phyloP scores from a whole-genome alignment of 2,888 invertebrate genomes.

The Dasypogon diadema region DNA sequence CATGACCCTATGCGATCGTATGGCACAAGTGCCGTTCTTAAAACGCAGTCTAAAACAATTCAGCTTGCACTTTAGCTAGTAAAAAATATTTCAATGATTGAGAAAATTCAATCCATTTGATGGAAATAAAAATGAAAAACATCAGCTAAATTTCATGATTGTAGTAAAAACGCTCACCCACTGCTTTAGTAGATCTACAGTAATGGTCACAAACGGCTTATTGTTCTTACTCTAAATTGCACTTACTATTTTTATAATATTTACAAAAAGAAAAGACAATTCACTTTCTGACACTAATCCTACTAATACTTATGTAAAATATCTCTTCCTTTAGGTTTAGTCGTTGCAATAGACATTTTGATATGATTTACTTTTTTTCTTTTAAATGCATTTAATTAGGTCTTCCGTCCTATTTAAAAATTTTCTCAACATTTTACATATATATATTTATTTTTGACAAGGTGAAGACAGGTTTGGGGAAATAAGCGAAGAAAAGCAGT shows the following conservation, averaged over 20 bases:
- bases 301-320: conserved; percentile 49
- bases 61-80: neutral
- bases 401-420: conserved; percentile 13
- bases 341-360: conserved; percentile 60
- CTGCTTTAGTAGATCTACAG: neutral
- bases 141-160: conserved; percentile 1
- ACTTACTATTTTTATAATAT: conserved; percentile 41
- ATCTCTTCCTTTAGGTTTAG: conserved; percentile 50
- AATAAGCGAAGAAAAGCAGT: neutral
- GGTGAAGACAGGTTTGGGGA: neutral
- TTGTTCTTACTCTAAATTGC: conserved; percentile 49
- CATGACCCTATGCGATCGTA: neutral
- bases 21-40: neutral
- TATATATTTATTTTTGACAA: too few relatives aligned
- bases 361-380: conserved; percentile 58
- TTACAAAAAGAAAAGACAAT: conserved; percentile 33
- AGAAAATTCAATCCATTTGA: neutral
- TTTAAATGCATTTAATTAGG: conserved; percentile 35
- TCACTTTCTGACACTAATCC: conserved; percentile 28
- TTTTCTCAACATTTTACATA: conserved; percentile 7
- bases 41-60: neutral
- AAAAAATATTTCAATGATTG: too few relatives aligned
- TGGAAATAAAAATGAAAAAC: neutral
- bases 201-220: conserved; percentile 13
- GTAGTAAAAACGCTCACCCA: neutral